Evolutionary conservation across 1,140 invertebrate species (phyloP), one percentile per base, ranked within the genome.

Genomic region (Trichomalopsis sarcophagae): DNA sequence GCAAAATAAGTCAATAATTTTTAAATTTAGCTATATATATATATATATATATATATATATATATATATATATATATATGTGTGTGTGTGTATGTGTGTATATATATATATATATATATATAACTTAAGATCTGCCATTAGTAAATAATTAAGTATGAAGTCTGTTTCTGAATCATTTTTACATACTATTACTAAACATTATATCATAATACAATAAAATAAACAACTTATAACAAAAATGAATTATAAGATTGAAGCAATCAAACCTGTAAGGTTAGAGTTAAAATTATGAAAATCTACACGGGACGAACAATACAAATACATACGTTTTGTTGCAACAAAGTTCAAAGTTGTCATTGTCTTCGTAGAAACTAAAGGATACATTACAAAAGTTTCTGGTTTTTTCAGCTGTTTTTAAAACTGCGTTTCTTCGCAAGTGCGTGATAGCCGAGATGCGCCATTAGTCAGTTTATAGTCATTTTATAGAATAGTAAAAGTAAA

Each of bases 331-430:
- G 90, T 82, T 3, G 89, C 73, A 84, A 86, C 86, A 79, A 87
- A 86, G 69, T 89, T 90, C 23, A 88, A 80, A 40, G 84, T 86
- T 36, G 89, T 79, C 75, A 89, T 90, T 23, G 86, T 82, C 87
- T 90, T 92, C 9, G 89, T 89, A 81, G 88, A 88, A 82, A 92
- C 86, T 83, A 93, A 87, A 76, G 88, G 81, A 86, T 92, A 92
- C 91, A 93, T 93, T 11, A 10, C 86, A 30, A 86, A 84, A 73
- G 9, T 1, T 4, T 36, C 2, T 47, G 11, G 11, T 17, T 14
- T n/a, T 81, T 82, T 62, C 50, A 62, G 23, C 17, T 76, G 23
- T 77, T 83, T 76, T 76, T 55, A 21, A 44, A 66, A 36, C 17
- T 10, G 17, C 21, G 21, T 75, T 75, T 82, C 30, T 6, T 47